Evolutionary conservation across 1,140 invertebrate genomes (phyloP).

Genomic region (Steinernema feltiae): DNA sequence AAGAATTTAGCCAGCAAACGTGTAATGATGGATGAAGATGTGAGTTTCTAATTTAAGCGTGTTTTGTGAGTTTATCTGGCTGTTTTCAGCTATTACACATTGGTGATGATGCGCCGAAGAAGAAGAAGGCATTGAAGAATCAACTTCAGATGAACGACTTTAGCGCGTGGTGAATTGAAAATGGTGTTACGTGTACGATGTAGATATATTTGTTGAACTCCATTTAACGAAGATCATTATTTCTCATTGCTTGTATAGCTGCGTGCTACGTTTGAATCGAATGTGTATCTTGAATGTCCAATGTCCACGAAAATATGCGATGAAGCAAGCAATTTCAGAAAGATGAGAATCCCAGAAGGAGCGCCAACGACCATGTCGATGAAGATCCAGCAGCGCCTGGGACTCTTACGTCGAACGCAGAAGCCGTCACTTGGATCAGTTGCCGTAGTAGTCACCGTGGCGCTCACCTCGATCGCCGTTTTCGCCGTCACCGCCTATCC

Average conservation of each 20-base stretch:
- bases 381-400: conserved; percentile 17
- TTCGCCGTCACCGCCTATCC: conserved; percentile 33
- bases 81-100: not conserved
- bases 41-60: not conserved
- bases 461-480: conserved; percentile 26
- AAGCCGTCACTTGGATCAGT: conserved; percentile 28
- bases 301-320: too few relatives aligned
- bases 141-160: conserved; percentile 21
- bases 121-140: conserved; percentile 26
- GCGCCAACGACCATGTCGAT: conserved; percentile 30
- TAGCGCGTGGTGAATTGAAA: conserved; percentile 22
- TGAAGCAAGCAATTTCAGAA: not conserved
- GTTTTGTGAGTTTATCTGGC: not conserved
- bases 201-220: too few relatives aligned
- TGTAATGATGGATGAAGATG: conserved; percentile 9
- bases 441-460: conserved; percentile 28
- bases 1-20: not conserved
- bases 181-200: too few relatives aligned
- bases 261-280: too few relatives aligned
- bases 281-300: too few relatives aligned
- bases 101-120: conserved; percentile 20
- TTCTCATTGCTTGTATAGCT: too few relatives aligned
- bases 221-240: too few relatives aligned
- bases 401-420: conserved; percentile 5
- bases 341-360: conserved; percentile 31